Evolutionary conservation across 2,113 vertebrate species (phyloP), one percentile per base, ranked within the genome.

Genomic region (Brienomyrus longianalis): DNA sequence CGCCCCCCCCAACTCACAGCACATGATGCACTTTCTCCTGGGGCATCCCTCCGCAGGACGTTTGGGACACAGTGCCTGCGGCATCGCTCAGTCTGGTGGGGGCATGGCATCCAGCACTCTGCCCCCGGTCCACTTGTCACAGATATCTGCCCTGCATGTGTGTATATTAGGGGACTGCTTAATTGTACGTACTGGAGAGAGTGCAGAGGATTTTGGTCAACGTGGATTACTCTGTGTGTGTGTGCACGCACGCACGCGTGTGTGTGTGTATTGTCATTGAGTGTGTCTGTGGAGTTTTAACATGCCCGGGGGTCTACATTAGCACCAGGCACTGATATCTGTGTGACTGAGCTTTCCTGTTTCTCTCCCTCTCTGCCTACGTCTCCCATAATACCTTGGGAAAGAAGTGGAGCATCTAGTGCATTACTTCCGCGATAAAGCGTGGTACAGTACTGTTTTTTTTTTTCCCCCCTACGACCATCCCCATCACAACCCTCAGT

Each of bases 381-480:
- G 96, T 96, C 90, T 93, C 95, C 90, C 95, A 96, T 95, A 96
- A 93, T 96, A 96, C 96, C 94, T 94, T 96, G 96, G 96, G 95
- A 96, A 96, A 98, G 97, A 96, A 98, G 96, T 97, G 96, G 97
- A 98, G 96, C 95, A 97, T 94, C 97, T 98, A 96, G 97, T 98
- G 94, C 96, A 97, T 96, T 98, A 97, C 97, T 97, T 98, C 97
- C 96, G 95, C 96, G 97, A 97, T 97, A 97, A 96, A 96, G 97
- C 96, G 96, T 97, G 97, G 97, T 98, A 97, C 95, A 96, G 97
- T 97, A 97, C 96, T 96, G 95, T 96, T 96, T 97, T 93, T 96
- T 96, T 96, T 96, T 94, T 96, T 92, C 92, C 92, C 93, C 91
- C 19, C 51, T 47, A 17, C 90, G 3, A 88, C 86, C 74, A 23